These are phyloP conservation scores for Delphinapterus leucas DNA, from an alignment of 2,113 vertebrate genomes.

Conservation along the genomic window DNA sequence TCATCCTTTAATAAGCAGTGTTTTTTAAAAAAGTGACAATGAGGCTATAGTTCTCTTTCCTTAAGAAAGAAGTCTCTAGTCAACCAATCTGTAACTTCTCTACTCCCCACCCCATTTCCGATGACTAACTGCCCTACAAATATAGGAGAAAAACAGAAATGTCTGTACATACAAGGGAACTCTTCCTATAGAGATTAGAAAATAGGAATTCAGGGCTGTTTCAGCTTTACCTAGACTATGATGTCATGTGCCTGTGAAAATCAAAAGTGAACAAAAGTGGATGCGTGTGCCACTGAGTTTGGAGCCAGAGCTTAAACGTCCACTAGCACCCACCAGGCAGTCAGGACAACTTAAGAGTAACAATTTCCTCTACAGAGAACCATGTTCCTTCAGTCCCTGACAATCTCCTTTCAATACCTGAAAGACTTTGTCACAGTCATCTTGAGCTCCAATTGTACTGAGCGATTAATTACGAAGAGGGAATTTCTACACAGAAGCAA, in stretches of 20 bases:
- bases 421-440: background rate
- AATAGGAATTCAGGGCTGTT: background rate
- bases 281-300: too few species aligned
- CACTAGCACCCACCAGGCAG: too few species aligned
- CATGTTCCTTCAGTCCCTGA: background rate
- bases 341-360: background rate
- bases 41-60: background rate
- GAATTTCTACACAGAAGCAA: background rate
- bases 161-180: background rate
- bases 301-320: too few species aligned
- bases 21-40: background rate
- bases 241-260: background rate
- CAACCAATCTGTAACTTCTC: background rate
- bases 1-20: background rate
- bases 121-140: background rate
- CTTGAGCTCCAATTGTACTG: background rate
- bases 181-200: background rate
- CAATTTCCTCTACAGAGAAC: background rate
- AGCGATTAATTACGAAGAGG: background rate
- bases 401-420: background rate
- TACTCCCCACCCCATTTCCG: background rate
- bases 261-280: background rate
- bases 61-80: background rate
- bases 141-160: background rate
- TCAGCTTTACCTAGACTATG: background rate